Conservation (phyloP, 1,140 invertebrate genomes). For the Lepidurus arcticus region DNA sequence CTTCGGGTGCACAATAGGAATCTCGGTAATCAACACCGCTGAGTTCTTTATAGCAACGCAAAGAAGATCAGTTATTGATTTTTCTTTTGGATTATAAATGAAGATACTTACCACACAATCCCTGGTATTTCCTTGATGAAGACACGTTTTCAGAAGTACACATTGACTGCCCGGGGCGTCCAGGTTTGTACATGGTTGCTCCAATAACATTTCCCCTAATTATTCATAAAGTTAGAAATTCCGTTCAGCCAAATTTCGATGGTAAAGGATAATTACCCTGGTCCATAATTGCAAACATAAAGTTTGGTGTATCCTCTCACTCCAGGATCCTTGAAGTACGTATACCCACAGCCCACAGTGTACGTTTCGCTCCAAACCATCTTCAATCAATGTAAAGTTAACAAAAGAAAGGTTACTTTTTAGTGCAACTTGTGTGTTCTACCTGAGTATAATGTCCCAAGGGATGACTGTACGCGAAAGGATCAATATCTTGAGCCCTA, state of each 20-base stretch:
- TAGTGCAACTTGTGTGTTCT: background rate
- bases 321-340: slow-evolving; percentile 63
- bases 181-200: slow-evolving; percentile 64
- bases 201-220: slow-evolving; percentile 68
- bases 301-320: slow-evolving; percentile 66
- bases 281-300: slow-evolving; percentile 80
- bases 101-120: slow-evolving; percentile 63
- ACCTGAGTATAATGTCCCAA: slow-evolving; percentile 80
- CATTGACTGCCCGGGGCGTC: slow-evolving; percentile 52
- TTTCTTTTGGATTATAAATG: slow-evolving; percentile 33
- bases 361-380: slow-evolving; percentile 72
- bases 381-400: slow-evolving; percentile 47
- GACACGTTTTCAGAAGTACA: slow-evolving; percentile 62
- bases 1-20: slow-evolving; percentile 29
- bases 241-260: background rate
- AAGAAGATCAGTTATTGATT: background rate
- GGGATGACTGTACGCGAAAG: slow-evolving; percentile 51
- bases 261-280: slow-evolving; percentile 54
- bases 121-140: slow-evolving; percentile 64
- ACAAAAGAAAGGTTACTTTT: background rate
- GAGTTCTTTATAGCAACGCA: slow-evolving; percentile 15
- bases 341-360: slow-evolving; percentile 71
- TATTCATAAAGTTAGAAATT: slow-evolving; percentile 36
- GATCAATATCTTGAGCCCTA: slow-evolving; percentile 49
- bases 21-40: slow-evolving; percentile 29